Evolutionary conservation across 2,888 invertebrate genomes (phyloP), one percentile per base, ranked within the genome.

Genomic region (Sipha maydis): DNA sequence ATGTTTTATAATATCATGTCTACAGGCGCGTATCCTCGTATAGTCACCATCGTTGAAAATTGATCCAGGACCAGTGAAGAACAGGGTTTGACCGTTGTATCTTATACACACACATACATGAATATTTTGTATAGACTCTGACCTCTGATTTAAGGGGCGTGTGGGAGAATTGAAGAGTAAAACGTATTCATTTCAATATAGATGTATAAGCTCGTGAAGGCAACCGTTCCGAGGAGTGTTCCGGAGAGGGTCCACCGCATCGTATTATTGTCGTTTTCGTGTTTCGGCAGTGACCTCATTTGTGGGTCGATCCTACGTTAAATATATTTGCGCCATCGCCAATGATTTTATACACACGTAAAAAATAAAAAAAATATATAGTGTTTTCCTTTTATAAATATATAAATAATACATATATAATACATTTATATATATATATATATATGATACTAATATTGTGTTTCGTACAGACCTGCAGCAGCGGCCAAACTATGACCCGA

Each of bases 81-180:
- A 48, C 11, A 48, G 2, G 14, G 48, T 48, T 14, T 48, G 14
- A 14, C 14, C 21, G 61, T 3, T 0, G 25, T 19, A 25, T 61
- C 3, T 4, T 28, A n/a, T 5, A 17, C n/a, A n/a, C 41, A n/a
- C 41, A n/a, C 41, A 21, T 48, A 28, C 19, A 11, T 48, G 48
- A 2, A 48, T n/a, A 48, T 48, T 48, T 48, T 28, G 61, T 61
- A 61, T 21, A 25, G 21, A 7, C 28, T 77, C 41, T 48, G 48
- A 77, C 77, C 77, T 48, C 48, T 48, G 48, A 77, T 77, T 77
- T 77, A 19, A 28, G 77, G 48, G 77, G 77, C 61, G 3, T 21
- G 61, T 25, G 48, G 48, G 3, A 14, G 9, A 48, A 77, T 77
- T 28, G 77, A 77, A 77, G 77, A 77, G 28, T 77, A 77, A 28